Percentiles rank a stretch among this genome's conserved stretches.
Evolutionary conservation across 2,797 vertebrate species (phyloP).

Genomic region (Eremophila alpestris): DNA sequence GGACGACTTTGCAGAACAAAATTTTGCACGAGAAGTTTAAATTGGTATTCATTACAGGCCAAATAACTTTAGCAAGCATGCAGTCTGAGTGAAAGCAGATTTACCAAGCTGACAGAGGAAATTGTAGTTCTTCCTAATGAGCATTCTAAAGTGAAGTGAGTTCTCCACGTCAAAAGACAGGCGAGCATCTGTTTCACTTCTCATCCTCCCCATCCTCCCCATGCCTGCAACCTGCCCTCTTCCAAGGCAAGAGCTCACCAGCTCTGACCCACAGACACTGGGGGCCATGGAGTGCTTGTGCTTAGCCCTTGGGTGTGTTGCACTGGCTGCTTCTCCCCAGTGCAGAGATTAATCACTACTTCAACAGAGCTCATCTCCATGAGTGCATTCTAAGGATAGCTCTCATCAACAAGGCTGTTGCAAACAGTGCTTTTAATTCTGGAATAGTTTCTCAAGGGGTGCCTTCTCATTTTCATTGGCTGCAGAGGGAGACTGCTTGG

Average conservation of each 20-base stretch:
- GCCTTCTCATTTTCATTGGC: not conserved
- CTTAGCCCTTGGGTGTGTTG: not conserved
- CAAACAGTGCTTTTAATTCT: not conserved
- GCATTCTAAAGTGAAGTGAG: not conserved
- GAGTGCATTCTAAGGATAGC: not conserved
- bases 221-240: not conserved
- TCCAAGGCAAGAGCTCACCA: not conserved
- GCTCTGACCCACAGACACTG: not conserved
- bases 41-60: not conserved
- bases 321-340: not conserved
- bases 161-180: not conserved
- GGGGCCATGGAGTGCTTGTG: accelerated
- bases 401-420: not conserved
- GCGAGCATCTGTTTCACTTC: not conserved
- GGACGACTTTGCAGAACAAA: accelerated
- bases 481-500: not conserved
- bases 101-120: not conserved
- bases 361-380: not conserved
- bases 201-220: not conserved
- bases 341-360: not conserved
- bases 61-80: not conserved
- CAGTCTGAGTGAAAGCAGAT: not conserved
- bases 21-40: not conserved
- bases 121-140: not conserved
- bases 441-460: not conserved